Percentiles rank a stretch among this genome's conserved stretches.
Conservation (phyloP, 2,888 invertebrate genomes). For the Athalia cordata region DNA sequence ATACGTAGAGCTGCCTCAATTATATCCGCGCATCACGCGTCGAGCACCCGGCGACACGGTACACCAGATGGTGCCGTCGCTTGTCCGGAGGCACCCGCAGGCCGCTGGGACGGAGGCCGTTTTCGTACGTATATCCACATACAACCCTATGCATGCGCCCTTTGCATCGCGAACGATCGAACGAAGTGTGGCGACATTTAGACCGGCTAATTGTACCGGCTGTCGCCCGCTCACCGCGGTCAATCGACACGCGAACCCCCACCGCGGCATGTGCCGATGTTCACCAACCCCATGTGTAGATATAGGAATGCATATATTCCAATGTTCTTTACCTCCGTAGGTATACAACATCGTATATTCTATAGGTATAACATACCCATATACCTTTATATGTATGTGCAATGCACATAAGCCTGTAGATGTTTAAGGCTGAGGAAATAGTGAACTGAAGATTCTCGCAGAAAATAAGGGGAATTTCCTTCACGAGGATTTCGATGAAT, state of each 20-base stretch:
- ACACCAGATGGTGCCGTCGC: conserved; percentile 9
- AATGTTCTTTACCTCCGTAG: no score
- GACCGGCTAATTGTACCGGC: conserved; percentile 62
- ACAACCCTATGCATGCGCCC: conserved; percentile 24
- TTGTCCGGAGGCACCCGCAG: conserved; percentile 27
- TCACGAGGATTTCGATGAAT: no score
- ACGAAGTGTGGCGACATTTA: conserved; percentile 68
- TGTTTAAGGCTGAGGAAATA: no score
- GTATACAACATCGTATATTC: no score
- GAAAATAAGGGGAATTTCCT: no score
- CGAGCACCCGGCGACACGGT: conserved; percentile 6
- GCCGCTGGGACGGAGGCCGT: neutral
- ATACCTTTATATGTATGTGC: no score
- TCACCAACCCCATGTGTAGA: no score
- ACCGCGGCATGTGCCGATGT: conserved; percentile 22
- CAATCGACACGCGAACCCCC: conserved; percentile 35
- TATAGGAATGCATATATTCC: no score
- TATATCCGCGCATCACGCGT: conserved; percentile 17
- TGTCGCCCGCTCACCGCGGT: conserved; percentile 27
- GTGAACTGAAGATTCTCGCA: no score
- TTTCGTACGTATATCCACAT: conserved; percentile 1
- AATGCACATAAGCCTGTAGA: no score
- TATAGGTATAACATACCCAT: no score
- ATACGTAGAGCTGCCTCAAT: neutral
- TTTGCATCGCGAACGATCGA: conserved; percentile 56